Base-by-base conservation (phyloP, 2,113 vertebrate genomes). In the Pelusios castaneus region DNA sequence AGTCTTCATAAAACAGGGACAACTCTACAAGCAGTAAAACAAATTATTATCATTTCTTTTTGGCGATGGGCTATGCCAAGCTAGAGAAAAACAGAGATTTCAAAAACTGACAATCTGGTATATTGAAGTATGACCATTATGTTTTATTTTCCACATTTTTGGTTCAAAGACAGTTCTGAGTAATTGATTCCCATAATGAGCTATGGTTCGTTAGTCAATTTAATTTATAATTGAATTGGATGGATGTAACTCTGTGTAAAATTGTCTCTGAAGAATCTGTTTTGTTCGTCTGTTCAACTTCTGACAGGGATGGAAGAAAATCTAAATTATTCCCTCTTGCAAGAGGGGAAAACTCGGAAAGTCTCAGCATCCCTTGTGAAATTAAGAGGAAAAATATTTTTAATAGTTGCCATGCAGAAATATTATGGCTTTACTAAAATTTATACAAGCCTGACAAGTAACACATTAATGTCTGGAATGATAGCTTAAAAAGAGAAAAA, bases 211-310 rank as follows among this genome's bases (percentile, higher is more conserved):
- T 99, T 99, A 99, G 98, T 98, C 98, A 99, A 98, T 98, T 98
- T 99, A 99, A 99, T 99, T 99, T 98, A 99, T 99, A 99, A 98
- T 99, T 99, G 98, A 99, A 99, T 99, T 98, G 98, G 98, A 99
- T 99, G 98, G 98, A 98, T 99, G 98, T 98, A 98, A 99, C 98
- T 98, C 98, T 97, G 98, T 98, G 98, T 98, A 98, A 98, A 98
- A 98, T 98, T 98, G 98, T 98, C 98, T 98, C 98, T 97, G 97
- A 99, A 98, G 98, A 98, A 98, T 98, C 98, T 98, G 98, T 98
- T 98, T 98, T 98, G 98, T 98, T 98, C 98, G 97, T 98, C 98
- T 98, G 98, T 98, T 98, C 98, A 98, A 98, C 98, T 98, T 98
- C 97, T 98, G 98, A 98, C 97, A 98, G 97, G 97, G 97, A 98